Evolutionary conservation across 1,140 invertebrate species (phyloP).

Genomic region (Heliconius hewitsoni): DNA sequence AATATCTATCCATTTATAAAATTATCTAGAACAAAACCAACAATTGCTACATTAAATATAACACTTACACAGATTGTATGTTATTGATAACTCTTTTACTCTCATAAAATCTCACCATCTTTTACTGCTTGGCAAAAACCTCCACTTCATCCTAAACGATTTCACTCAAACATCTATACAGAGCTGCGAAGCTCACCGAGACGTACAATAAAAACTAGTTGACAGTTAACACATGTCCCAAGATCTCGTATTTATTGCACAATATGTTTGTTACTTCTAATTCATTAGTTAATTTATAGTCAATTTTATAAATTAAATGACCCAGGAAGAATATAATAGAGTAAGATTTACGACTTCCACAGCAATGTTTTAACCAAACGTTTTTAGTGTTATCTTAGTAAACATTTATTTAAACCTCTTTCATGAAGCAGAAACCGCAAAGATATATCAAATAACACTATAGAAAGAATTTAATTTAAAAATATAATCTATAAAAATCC

Average conservation of each 20-base stretch:
- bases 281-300: slow-evolving; percentile 70
- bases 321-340: slow-evolving; percentile 65
- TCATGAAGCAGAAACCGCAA: background rate
- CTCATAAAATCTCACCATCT: slow-evolving; percentile 65
- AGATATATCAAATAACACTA: background rate
- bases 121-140: slow-evolving; percentile 65
- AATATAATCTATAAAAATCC: background rate
- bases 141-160: slow-evolving; percentile 67
- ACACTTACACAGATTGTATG: slow-evolving; percentile 42
- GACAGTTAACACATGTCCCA: slow-evolving; percentile 60
- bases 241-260: slow-evolving; percentile 64
- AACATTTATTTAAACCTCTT: slow-evolving; percentile 11
- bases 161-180: slow-evolving; percentile 57
- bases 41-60: slow-evolving; percentile 23
- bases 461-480: background rate
- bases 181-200: slow-evolving; percentile 56
- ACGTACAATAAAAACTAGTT: slow-evolving; percentile 51
- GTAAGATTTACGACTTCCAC: slow-evolving; percentile 54
- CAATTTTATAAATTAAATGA: slow-evolving; percentile 65
- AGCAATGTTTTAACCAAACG: slow-evolving; percentile 34
- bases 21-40: slow-evolving; percentile 21
- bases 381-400: slow-evolving; percentile 4
- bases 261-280: slow-evolving; percentile 60
- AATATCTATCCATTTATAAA: background rate
- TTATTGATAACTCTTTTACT: slow-evolving; percentile 76